Base-by-base conservation (phyloP, 2,888 invertebrate genomes). In the Xanthia icteritia region DNA sequence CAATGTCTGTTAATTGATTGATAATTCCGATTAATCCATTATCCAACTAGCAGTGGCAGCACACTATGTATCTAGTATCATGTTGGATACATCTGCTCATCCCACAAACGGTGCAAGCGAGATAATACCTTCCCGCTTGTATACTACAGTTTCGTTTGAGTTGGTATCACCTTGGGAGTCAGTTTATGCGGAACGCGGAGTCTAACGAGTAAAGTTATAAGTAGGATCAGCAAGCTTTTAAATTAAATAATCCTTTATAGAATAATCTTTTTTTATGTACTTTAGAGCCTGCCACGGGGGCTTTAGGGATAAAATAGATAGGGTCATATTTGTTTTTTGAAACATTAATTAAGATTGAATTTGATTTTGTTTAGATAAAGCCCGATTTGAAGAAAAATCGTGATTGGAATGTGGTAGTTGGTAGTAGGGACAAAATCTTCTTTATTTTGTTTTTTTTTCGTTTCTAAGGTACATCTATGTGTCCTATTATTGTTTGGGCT, bases 171-270 rank as follows among this genome's bases (percentile, higher is more conserved):
- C 85, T 87, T 84, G 90, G 90, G 85, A 82, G 84, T 81, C 81
- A 82, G 81, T 86, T 88, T 85, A 73, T 85, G 72, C 84, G 79
- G 81, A 83, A 82, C 83, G 71, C 77, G 81, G 61, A 58, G 76
- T 82, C 78, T 90, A 90, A 89, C 86, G 89, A 90, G 89, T 85
- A 89, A 90, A 89, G 90, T 89, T 89, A 79, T 89, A 87, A 87
- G 89, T 81, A 86, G 83, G 87, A 88, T 86, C 82, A 87, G 80
- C 79, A 77, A 67, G 81, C 75, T 84, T 85, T 87, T 70, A 84
- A 89, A 85, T 88, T 84, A 83, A 85, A 87, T 83, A 89, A 87
- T 83, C 81, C 86, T 82, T 83, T 85, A 74, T 78, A 76, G 76
- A 81, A 85, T 85, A 76, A 79, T 85, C 78, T 86, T 84, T 81